Base-by-base conservation (phyloP, 2,797 vertebrate genomes). In the Characodon lateralis region DNA sequence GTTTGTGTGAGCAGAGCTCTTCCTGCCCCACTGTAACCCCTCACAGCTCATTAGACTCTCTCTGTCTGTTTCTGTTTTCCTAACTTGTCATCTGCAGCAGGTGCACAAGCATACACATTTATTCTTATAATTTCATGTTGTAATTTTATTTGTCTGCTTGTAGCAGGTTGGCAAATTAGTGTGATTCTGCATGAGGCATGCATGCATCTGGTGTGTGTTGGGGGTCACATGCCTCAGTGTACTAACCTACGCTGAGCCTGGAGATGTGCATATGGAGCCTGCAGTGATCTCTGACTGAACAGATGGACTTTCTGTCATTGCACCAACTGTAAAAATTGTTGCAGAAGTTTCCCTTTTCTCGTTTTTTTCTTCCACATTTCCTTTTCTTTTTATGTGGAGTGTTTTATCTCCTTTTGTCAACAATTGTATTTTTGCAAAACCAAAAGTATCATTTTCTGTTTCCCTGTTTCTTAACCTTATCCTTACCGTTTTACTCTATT, bases 261-360 rank as follows among this genome's bases (percentile, higher is more conserved):
- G 59, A 82, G 81, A 79, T 69, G 75, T 87, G 87, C 88, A 89
- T 91, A 90, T 88, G 88, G 80, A 80, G 76, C 87, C 70, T 87
- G 80, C 85, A 83, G 84, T 86, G 90, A 90, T 81, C 80, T 83
- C 83, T 79, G 72, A 80, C 83, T 76, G 86, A 77, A 85, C 92
- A 94, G 92, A 94, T 94, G 94, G 93, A 81, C 83, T 78, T 79
- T 79, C 90, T 86, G 88, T 89, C 87, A 86, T 77, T 76, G 79
- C 78, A 71, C 89, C 82, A 83, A 85, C 85, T 75, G 86, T 78
- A 85, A 85, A 71, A 87, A 83, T 78, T 78, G 83, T 86, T 84
- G 83, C 83, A 74, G 81, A 80, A 71, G 39, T 83, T 83, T 73
- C 83, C 83, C 73, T 35, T 77, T 71, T 58, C 71, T 83, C 10